Conservation (phyloP, 2,888 invertebrate genomes). For the Callyntrura guangdongensis region DNA sequence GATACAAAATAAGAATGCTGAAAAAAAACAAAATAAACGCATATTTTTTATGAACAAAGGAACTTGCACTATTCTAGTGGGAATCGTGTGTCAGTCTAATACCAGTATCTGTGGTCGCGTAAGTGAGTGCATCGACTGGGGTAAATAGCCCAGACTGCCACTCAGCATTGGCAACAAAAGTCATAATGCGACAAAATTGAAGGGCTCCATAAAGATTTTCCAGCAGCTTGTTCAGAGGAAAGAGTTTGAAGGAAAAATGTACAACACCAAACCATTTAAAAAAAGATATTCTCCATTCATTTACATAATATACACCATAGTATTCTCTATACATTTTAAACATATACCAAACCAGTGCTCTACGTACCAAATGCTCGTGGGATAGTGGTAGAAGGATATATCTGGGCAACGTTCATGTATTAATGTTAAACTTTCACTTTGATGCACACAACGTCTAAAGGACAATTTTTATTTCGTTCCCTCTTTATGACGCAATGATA, state of each 20-base stretch:
- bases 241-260: conserved; percentile 40
- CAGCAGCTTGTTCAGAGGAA: conserved; percentile 79
- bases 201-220: conserved; percentile 82
- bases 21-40: not conserved
- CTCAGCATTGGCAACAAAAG: conserved; percentile 82
- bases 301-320: too few species aligned
- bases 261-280: conserved; percentile 20
- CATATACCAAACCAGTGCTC: too few species aligned
- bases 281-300: too few species aligned
- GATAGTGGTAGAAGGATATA: not conserved
- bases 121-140: conserved; percentile 82
- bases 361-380: too few species aligned
- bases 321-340: too few species aligned
- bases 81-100: conserved; percentile 33
- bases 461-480: too few species aligned
- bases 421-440: too few species aligned
- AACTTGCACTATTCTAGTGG: not conserved
- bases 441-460: too few species aligned
- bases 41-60: not conserved
- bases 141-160: conserved; percentile 83
- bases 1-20: conserved; percentile 17
- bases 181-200: conserved; percentile 83
- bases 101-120: conserved; percentile 82
- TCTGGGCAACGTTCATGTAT: too few species aligned
- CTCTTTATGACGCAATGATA: too few species aligned